phyloP scores from a whole-genome alignment of 2,888 invertebrate species.

The Bruchidius siliquastri region DNA sequence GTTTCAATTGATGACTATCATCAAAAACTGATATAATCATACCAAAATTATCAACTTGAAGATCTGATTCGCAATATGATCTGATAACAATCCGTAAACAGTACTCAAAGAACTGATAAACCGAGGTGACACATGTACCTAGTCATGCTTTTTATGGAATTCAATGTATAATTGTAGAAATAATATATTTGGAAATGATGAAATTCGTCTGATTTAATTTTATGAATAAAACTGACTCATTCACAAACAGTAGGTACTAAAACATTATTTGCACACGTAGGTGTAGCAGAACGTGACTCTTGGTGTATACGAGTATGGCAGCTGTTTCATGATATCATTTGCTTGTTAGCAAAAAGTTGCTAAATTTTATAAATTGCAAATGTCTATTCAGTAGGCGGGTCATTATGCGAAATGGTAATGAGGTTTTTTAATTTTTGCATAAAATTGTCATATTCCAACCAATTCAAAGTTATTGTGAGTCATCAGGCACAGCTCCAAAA shows the following conservation, averaged over 20 bases:
- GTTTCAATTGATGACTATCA: too few relatives aligned
- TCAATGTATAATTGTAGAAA: background rate
- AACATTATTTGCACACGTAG: background rate
- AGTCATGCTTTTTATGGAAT: background rate
- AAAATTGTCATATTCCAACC: background rate
- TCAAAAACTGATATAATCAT: too few relatives aligned
- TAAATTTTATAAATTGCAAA: background rate
- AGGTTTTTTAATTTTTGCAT: background rate
- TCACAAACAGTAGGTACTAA: background rate
- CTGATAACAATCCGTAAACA: too few relatives aligned
- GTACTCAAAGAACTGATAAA: too few relatives aligned
- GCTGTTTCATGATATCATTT: background rate
- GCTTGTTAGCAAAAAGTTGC: background rate
- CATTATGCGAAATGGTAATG: background rate
- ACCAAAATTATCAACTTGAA: too few relatives aligned
- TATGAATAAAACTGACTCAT: background rate
- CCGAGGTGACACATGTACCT: background rate
- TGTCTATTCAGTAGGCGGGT: background rate
- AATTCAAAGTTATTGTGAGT: too few relatives aligned
- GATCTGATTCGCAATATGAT: too few relatives aligned
- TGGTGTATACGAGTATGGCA: background rate
- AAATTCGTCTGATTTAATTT: background rate
- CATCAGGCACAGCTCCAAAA: too few relatives aligned
- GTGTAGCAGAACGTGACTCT: background rate
- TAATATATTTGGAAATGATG: background rate